A percentile compares a stretch with the other conserved stretches of the same genome.
These are phyloP conservation scores for Argopecten irradians DNA, from an alignment of 1,140 invertebrate species.

Conservation along the genomic window DNA sequence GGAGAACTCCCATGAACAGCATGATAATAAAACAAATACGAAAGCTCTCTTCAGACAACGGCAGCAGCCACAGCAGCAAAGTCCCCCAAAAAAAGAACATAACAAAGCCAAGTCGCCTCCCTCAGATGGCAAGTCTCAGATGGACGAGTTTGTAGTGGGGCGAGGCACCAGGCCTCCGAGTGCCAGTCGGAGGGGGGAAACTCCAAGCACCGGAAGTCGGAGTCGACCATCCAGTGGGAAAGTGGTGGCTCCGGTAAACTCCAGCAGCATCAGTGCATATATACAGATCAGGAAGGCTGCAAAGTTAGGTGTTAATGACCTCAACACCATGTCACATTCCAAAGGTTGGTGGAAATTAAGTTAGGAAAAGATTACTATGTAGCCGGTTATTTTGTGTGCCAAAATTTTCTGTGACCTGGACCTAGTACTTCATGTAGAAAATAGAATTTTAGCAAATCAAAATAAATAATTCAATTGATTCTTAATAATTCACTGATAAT, in stretches of 20 bases:
- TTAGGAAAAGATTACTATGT: not conserved
- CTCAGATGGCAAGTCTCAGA: not conserved
- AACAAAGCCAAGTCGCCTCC: slow-evolving; percentile 34
- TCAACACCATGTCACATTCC: slow-evolving; percentile 31
- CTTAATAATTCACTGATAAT: not conserved
- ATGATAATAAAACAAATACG: not conserved
- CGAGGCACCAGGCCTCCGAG: slow-evolving; percentile 53
- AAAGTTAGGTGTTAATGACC: slow-evolving; percentile 45
- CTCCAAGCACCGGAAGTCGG: slow-evolving; percentile 36
- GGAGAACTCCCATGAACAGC: not conserved
- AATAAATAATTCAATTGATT: not conserved
- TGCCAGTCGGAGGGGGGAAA: slow-evolving; percentile 47
- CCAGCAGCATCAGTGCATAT: slow-evolving; percentile 68
- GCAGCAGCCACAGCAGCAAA: slow-evolving; percentile 28
- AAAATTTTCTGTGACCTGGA: not conserved
- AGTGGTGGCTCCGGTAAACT: slow-evolving; percentile 61
- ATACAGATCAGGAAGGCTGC: slow-evolving; percentile 68
- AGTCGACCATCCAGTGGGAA: slow-evolving; percentile 52
- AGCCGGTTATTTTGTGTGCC: not conserved
- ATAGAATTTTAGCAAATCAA: not conserved
- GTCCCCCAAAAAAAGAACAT: not conserved
- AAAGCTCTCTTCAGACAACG: not conserved
- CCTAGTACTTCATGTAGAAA: not conserved
- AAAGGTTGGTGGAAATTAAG: slow-evolving; percentile 1
- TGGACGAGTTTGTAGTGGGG: slow-evolving; percentile 59